Percentiles rank a stretch among this genome's conserved stretches.
Conservation (phyloP, 2,113 vertebrate species). For the Phrynosoma blainvillii region DNA sequence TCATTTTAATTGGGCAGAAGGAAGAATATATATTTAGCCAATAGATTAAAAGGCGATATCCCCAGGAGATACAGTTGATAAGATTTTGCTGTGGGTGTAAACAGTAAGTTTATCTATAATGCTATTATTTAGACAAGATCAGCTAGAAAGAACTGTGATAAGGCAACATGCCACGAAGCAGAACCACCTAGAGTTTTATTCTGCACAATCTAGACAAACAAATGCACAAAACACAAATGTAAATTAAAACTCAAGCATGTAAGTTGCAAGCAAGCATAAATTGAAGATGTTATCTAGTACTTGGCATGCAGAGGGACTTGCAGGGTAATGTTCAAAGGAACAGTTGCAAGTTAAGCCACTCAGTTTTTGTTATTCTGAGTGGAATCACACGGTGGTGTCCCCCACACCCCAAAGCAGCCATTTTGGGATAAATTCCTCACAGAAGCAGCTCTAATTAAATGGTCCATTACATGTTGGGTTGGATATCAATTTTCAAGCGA, state of each 20-base stretch:
- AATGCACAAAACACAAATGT: too few species aligned
- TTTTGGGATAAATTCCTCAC: not conserved
- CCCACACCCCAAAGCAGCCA: not conserved
- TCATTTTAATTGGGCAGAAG: slow-evolving; percentile 32
- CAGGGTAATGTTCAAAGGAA: not conserved
- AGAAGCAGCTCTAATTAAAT: not conserved
- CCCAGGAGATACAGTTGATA: slow-evolving; percentile 28
- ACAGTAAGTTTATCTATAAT: slow-evolving; percentile 32
- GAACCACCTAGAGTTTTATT: not conserved
- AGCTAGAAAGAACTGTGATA: not conserved
- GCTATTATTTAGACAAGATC: slow-evolving; percentile 44
- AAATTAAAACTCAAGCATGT: not conserved
- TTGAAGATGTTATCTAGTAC: not conserved
- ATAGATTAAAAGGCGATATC: slow-evolving; percentile 31
- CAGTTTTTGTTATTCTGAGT: not conserved
- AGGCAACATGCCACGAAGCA: slow-evolving; percentile 25
- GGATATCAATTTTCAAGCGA: not conserved
- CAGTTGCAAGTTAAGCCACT: not conserved
- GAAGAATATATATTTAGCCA: slow-evolving; percentile 34
- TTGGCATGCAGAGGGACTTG: not conserved
- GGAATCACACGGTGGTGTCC: not conserved
- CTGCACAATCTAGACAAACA: not conserved
- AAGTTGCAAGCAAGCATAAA: not conserved
- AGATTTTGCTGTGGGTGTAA: slow-evolving; percentile 27
- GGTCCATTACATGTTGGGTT: too few species aligned